Evolutionary conservation across 2,888 invertebrate species (phyloP), one percentile per base, ranked within the genome.

Genomic region (Anticlea derivata): DNA sequence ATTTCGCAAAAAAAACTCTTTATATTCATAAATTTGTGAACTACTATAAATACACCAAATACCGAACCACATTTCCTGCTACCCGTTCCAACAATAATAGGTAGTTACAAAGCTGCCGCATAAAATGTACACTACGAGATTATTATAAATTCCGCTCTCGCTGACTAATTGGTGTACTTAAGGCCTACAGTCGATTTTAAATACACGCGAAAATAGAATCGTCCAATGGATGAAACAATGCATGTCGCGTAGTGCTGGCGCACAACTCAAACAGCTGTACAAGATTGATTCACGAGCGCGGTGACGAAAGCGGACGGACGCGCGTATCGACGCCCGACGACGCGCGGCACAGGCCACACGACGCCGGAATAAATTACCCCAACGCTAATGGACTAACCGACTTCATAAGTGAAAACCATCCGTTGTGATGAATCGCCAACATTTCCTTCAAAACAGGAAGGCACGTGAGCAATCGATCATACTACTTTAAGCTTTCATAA

Each of bases 211-310:
- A 78, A 83, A 82, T 80, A 80, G 77, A 75, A 61, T 64, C 48
- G 50, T 69, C 75, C 70, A 78, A 77, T 75, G 65, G 66, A 62
- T 61, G 70, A 79, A 74, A 86, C 84, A 87, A 86, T 85, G 73
- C 75, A 73, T 60, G 66, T 68, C 65, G 58, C 30, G 39, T 50
- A 55, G 50, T 40, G 35, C 62, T 57, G 61, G 50, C 61, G 23
- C 35, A 60, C 61, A 26, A 40, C 60, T 68, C 63, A 86, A 89
- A 80, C 88, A 87, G 80, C 85, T 88, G 81, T 81, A 85, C 55
- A 53, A 67, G 73, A 80, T 82, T 83, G 84, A 84, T 80, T 79
- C 79, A 80, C 66, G 66, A 63, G 61, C 59, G 58, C 56, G 62
- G 45, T 55, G 54, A 61, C 55, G 50, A 50, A 43, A 31, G 31